Base-by-base conservation (phyloP, 2,888 invertebrate species). In the Eumerus sabulonum region DNA sequence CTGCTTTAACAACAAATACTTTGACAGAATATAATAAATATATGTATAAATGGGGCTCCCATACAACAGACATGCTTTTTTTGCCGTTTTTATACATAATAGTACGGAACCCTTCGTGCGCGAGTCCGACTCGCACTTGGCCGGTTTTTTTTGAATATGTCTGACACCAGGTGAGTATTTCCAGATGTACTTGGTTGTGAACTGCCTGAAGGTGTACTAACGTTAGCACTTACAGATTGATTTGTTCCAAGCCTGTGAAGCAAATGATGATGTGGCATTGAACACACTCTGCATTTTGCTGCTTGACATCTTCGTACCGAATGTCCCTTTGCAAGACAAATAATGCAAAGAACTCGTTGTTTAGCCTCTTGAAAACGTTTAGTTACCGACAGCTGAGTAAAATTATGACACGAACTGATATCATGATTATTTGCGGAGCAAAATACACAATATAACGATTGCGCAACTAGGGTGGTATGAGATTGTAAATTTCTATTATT, bases 251-350 rank as follows among this genome's bases (percentile, higher is more conserved):
- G 51, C 40, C 72, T n/a, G 36, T 50, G 63, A 13, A 63, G 27
- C 42, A 50, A 35, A 1, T 35, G 51, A 27, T 50, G 56, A 35
- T 68, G 68, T 36, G 56, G 56, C 38, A 42, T 47, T n/a, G 47
- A 47, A 14, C 62, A 71, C 0, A 56, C 40, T 4, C 19, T 53
- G 47, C 68, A 70, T 35, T 47, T 44, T 36, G 56, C 13, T 40
- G 64, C 44, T 17, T 16, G 48, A 35, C 66, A 66, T 40, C 48
- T 47, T 13, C 14, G 54, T 1, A 66, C 47, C 9, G 56, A 36
- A 40, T 66, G 56, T 14, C 66, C 66, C 13, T 45, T 48, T 56
- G 38, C 14, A n/a, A 66, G 48, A 13, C 66, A 66, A 54, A 47
- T 66, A 18, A 56, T 48, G 40, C 47, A 66, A 38, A 51, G 48